phyloP scores from a whole-genome alignment of 2,113 vertebrate genomes.

The Ceyx melanurus region DNA sequence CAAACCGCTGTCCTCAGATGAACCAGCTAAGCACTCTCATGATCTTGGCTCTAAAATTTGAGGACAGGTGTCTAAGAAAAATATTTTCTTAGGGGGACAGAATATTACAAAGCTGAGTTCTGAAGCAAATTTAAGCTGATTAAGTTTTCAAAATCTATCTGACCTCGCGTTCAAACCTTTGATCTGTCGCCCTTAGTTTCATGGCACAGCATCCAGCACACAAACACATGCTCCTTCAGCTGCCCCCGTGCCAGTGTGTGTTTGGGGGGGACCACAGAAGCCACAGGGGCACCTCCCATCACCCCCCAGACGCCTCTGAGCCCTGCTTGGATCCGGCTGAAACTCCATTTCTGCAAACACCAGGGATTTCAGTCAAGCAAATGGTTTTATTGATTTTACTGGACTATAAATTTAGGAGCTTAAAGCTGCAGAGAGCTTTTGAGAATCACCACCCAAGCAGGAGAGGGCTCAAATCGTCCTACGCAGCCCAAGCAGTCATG shows the following conservation, averaged over 20 bases:
- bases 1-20: neutral
- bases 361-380: neutral
- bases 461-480: neutral
- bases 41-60: neutral
- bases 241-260: neutral
- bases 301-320: neutral
- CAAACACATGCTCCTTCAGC: neutral
- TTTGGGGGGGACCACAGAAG: neutral
- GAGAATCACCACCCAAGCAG: neutral
- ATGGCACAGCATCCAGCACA: neutral
- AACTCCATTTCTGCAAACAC: neutral
- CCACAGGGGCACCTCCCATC: neutral
- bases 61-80: conserved; percentile 40
- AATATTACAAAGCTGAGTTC: neutral
- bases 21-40: neutral
- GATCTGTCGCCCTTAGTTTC: neutral
- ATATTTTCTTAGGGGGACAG: conserved; percentile 42
- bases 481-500: neutral
- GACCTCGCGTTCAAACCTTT: conserved; percentile 31
- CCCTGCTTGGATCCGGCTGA: neutral
- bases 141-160: conserved; percentile 36
- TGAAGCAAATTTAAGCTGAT: conserved; percentile 59
- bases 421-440: neutral
- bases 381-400: neutral
- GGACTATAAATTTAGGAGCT: neutral